Conservation (phyloP, 2,113 vertebrate species). For the Myotis brandtii region DNA sequence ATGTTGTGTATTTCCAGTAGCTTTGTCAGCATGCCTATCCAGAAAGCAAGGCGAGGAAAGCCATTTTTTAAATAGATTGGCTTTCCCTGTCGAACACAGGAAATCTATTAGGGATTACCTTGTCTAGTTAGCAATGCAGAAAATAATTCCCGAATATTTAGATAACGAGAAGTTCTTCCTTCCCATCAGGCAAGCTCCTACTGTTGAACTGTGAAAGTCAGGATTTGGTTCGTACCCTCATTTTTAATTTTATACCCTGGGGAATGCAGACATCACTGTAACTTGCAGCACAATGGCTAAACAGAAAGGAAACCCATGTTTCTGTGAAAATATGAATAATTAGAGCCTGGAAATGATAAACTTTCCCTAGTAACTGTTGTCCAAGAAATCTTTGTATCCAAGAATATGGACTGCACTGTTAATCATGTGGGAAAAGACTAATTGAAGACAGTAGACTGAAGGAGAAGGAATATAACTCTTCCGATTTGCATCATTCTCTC, state of each 20-base stretch:
- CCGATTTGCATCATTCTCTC: not conserved
- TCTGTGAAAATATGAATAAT: slow-evolving; percentile 12
- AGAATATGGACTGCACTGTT: not conserved
- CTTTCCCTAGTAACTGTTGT: not conserved
- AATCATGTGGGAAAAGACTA: slow-evolving; percentile 36
- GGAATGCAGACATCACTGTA: not conserved
- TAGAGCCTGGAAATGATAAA: not conserved
- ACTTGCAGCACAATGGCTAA: not conserved
- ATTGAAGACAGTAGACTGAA: slow-evolving; percentile 43
- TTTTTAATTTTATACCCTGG: slow-evolving; percentile 54
- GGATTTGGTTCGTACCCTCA: not conserved
- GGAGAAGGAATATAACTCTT: slow-evolving; percentile 15
- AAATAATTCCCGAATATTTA: slow-evolving; percentile 58
- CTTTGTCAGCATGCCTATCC: not conserved
- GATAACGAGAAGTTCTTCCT: not conserved
- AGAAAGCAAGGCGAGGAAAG: not conserved
- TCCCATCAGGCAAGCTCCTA: not conserved
- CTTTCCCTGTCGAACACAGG: slow-evolving; percentile 38
- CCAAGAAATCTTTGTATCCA: not conserved
- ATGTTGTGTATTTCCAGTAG: not conserved
- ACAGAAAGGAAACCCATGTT: not conserved
- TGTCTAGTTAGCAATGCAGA: slow-evolving; percentile 52
- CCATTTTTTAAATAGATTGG: slow-evolving; percentile 25
- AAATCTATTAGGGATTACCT: slow-evolving; percentile 38
- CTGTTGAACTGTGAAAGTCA: slow-evolving; percentile 65